Base-by-base conservation (phyloP, 2,113 vertebrate genomes). In the Capricornis sumatraensis region DNA sequence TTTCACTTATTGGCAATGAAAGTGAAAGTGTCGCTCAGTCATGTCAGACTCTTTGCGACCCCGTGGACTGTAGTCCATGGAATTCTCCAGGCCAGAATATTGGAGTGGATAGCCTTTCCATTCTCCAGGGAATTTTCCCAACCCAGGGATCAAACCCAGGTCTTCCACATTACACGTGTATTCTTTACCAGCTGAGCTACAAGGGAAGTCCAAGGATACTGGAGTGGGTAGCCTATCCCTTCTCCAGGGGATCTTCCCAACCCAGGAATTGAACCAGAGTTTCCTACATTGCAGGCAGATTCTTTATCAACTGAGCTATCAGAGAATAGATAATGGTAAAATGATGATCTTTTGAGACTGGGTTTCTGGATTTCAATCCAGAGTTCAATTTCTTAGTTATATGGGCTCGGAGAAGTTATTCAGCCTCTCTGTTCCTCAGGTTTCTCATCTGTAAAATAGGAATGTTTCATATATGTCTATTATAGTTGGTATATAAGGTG, bases 311-410 rank as follows among this genome's bases (percentile, higher is more conserved):
- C n/a, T 40, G n/a, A 40, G n/a, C 67, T 74, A 74, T 74, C n/a
- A 74, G 67, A 23, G 19, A 23, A 40, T 45, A 27, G 6, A 25
- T 58, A 43, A 17, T 43, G 28, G 7, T 12, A 33, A 86, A 64
- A 1, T 71, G 27, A 45, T 87, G 0, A 4, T 53, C 16, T 87
- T 91, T 71, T 53, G 67, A 71, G 30, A 40, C 15, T 71, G 12
- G 23, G 21, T 78, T 92, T 94, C 45, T 95, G 12, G 36, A 88
- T 87, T 86, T 17, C 45, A 93, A 89, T 47, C 7, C 6, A 30
- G 28, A 11, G 11, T 58, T 10, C 55, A 67, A 7, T 79, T 43
- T 93, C 5, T 62, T 86, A 36, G 1, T 3, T 62, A 16, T 33
- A 33, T 25, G 10, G 33, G 2, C 27, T 78, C 10, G 28, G 12